Percentiles rank a stretch among this genome's conserved stretches.
Evolutionary conservation across 2,888 invertebrate species (phyloP).

Genomic region (Synergus japonicus): DNA sequence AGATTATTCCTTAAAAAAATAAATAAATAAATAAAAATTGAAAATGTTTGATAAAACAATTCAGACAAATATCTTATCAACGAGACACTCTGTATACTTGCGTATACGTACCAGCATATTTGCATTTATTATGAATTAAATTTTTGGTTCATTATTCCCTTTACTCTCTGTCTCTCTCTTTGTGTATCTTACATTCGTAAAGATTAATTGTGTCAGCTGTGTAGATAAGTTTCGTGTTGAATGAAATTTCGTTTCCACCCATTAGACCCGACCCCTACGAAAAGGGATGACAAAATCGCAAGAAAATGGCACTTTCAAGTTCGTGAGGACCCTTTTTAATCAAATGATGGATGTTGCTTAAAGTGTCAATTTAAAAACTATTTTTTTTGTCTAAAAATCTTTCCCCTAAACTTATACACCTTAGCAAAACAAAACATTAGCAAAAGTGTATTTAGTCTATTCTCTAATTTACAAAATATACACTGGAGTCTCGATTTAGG

Average conservation of each 20-base stretch:
- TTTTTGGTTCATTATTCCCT: constrained; percentile 38
- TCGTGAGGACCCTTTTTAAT: not conserved
- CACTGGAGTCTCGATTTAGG: too few species aligned
- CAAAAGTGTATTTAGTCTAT: too few species aligned
- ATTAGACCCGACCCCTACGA: constrained; percentile 75
- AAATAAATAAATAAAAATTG: not conserved
- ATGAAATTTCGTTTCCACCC: constrained; percentile 68
- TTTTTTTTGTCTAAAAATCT: too few species aligned
- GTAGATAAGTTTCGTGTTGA: constrained; percentile 75
- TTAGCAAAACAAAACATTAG: too few species aligned
- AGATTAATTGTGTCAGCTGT: constrained; percentile 64
- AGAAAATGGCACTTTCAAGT: constrained; percentile 16
- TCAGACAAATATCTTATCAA: not conserved
- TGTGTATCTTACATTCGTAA: constrained; percentile 51
- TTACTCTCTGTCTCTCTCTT: constrained; percentile 56
- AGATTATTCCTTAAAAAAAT: not conserved
- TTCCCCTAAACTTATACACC: too few species aligned
- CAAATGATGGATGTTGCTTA: constrained; percentile 5
- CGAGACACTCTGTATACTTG: constrained; percentile 38
- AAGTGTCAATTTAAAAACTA: not conserved
- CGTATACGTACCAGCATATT: constrained; percentile 28
- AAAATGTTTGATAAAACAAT: not conserved
- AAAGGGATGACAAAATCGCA: constrained; percentile 73
- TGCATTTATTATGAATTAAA: constrained; percentile 23
- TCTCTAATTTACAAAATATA: too few species aligned